Evolutionary conservation across 2,888 invertebrate species (phyloP), one percentile per base, ranked within the genome.

Genomic region (Bhutanitis thaidina): DNA sequence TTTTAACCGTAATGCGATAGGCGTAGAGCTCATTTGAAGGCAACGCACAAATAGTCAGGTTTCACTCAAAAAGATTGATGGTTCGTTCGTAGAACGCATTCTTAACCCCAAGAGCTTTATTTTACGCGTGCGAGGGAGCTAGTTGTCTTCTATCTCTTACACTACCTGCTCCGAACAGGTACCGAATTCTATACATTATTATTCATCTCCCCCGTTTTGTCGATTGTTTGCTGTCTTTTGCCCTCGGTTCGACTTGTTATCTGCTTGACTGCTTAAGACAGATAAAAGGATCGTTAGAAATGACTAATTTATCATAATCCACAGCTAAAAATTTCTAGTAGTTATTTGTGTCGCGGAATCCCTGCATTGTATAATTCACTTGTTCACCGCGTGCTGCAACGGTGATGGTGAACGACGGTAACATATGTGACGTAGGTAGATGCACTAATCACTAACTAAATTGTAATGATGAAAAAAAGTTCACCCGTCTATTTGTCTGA

Each of bases 141-240:
- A 57, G 46, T 43, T 27, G 12, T 25, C 29, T 25, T 38, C 37
- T 46, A 7, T 71, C 71, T 61, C 61, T 47, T 60, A 35, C 55
- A 41, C 43, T 75, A 75, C 75, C 75, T 76, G 75, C 67, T 62
- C 5, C 65, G 60, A 64, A 64, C 59, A 62, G 65, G 64, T 61
- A 69, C 62, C 69, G 63, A 61, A 45, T 64, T 63, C 61, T 69
- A 64, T 61, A 58, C 49, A 50, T 44, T 67, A 63, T 65, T 66
- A 74, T 62, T 72, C 71, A 69, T 70, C 64, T 63, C 10, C 62
- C 59, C 35, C 38, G 30, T 43, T 39, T 38, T 39, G 44, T 50
- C 29, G 35, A 43, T 43, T 46, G 32, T 49, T 34, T 48, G 25
- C 60, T 58, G 51, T 54, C 55, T 45, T 46, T 56, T 58, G 39